Percentiles rank a stretch among this genome's conserved stretches.
These are phyloP conservation scores for Gadopsis bispinosus DNA, from an alignment of 2,797 vertebrate species.

Conservation along the genomic window DNA sequence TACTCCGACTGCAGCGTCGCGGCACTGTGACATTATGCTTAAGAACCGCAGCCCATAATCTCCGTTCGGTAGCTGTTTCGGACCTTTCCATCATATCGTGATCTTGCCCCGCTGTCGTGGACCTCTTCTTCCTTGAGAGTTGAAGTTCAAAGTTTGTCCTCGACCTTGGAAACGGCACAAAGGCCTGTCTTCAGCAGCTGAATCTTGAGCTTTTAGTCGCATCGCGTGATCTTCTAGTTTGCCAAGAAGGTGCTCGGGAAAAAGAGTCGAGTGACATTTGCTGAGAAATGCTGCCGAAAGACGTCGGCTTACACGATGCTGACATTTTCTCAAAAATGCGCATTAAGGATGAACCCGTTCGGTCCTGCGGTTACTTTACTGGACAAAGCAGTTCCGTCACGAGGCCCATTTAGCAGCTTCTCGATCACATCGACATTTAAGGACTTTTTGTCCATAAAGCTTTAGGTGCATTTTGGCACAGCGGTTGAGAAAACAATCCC, in stretches of 20 bases:
- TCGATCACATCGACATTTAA: background rate
- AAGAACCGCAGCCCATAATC: background rate
- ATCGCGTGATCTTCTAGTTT: background rate
- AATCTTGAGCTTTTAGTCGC: background rate
- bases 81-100: background rate
- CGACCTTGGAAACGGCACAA: conserved; percentile 5
- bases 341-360: background rate
- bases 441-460: background rate
- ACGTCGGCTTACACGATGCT: background rate
- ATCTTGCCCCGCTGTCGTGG: background rate
- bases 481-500: background rate
- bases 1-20: conserved; percentile 1
- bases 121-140: background rate
- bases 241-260: background rate
- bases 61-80: background rate
- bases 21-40: background rate
- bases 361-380: too few species aligned
- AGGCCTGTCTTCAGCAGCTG: background rate
- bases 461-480: background rate
- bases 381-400: background rate
- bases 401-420: background rate
- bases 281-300: background rate
- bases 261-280: background rate
- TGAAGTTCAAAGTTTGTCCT: background rate
- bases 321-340: too few species aligned